These are phyloP conservation scores for Caiman crocodilus DNA, from an alignment of 2,797 vertebrate species.

Conservation along the genomic window DNA sequence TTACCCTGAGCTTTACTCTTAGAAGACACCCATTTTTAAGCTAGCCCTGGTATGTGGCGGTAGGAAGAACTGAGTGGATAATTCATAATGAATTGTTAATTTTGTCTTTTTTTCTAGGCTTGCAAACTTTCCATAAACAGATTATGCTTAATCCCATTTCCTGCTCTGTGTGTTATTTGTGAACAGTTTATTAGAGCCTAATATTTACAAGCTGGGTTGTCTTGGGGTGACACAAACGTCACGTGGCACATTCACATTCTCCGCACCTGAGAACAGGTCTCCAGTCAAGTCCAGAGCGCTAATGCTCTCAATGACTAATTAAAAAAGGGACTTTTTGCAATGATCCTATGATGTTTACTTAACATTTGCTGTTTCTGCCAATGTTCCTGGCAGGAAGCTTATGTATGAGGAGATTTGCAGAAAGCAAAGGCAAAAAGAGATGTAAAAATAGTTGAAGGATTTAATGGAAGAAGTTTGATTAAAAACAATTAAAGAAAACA, in stretches of 20 bases:
- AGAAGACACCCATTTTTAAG: neutral
- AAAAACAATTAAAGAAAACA: neutral
- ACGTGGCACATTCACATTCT: neutral
- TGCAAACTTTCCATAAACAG: neutral
- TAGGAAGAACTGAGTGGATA: neutral
- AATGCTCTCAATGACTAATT: neutral
- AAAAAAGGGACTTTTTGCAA: neutral
- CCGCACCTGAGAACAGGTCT: neutral
- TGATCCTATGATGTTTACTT: neutral
- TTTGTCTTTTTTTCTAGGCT: neutral
- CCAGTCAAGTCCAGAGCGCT: neutral
- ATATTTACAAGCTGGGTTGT: neutral
- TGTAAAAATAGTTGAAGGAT: neutral
- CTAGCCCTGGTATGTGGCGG: neutral
- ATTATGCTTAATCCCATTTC: neutral
- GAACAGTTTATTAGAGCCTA: neutral
- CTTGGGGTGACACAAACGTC: neutral
- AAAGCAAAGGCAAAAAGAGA: neutral
- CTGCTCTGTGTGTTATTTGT: neutral
- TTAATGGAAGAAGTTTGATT: neutral
- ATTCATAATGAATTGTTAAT: neutral
- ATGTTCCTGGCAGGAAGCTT: neutral
- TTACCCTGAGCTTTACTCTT: neutral
- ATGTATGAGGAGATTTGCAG: neutral
- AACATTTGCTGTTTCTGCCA: neutral